A percentile compares a stretch with the other conserved stretches of the same genome.
These are phyloP conservation scores for Artibeus jamaicensis DNA, from an alignment of 2,797 vertebrate genomes.

Conservation along the genomic window DNA sequence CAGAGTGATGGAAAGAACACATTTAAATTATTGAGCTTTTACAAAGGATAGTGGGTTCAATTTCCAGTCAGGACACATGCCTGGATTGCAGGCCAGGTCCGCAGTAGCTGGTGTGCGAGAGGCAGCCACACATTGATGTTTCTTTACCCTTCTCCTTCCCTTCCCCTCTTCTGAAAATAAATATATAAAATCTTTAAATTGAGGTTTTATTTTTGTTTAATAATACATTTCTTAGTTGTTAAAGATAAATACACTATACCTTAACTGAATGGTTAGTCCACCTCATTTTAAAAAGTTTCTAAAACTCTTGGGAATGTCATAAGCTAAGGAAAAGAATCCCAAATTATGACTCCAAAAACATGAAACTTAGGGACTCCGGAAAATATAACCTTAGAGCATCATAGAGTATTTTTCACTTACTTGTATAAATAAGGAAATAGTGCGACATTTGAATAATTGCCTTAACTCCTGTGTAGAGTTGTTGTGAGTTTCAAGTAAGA, in stretches of 20 bases:
- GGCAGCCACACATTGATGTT: too few species aligned
- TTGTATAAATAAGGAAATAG: not conserved
- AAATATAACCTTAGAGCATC: not conserved
- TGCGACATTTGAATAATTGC: not conserved
- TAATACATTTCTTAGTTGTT: not conserved
- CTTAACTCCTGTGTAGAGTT: not conserved
- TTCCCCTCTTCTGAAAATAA: too few species aligned
- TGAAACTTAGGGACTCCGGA: not conserved
- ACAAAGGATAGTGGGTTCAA: too few species aligned
- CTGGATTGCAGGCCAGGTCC: too few species aligned
- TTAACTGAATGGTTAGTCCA: not conserved
- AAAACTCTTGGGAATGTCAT: not conserved
- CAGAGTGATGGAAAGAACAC: not conserved
- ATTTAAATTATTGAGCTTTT: not conserved
- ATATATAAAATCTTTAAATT: too few species aligned
- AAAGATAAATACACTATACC: not conserved
- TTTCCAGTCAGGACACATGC: too few species aligned
- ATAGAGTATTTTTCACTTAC: slow-evolving; percentile 20
- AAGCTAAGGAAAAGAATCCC: not conserved
- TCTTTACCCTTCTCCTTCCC: too few species aligned
- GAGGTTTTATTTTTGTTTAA: not conserved
- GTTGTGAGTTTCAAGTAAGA: not conserved
- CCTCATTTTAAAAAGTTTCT: slow-evolving; percentile 14
- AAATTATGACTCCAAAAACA: not conserved
- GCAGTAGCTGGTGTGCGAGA: too few species aligned